phyloP scores from a whole-genome alignment of 2,797 vertebrate genomes.

The Halcyon badia region DNA sequence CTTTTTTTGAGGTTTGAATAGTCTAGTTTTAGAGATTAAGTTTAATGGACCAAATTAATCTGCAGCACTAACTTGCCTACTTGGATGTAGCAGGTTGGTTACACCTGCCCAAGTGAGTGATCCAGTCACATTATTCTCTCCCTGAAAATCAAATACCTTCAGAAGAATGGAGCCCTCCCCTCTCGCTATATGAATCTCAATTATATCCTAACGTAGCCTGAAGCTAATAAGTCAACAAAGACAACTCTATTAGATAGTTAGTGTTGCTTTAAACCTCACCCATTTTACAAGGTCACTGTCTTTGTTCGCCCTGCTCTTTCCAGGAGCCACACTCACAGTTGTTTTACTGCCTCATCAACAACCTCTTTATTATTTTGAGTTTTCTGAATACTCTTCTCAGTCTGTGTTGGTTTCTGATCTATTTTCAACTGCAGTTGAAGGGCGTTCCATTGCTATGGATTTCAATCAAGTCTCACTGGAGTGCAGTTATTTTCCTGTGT shows the following conservation, averaged over 20 bases:
- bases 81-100: not conserved
- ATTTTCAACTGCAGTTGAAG: not conserved
- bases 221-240: not conserved
- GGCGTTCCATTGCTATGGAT: not conserved
- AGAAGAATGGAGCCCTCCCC: not conserved
- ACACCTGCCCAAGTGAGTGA: not conserved
- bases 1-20: not conserved
- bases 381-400: not conserved
- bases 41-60: not conserved
- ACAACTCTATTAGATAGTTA: not conserved
- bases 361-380: not conserved
- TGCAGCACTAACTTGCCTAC: not conserved
- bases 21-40: not conserved
- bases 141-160: not conserved
- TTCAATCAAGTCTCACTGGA: not conserved
- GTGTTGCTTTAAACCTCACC: not conserved
- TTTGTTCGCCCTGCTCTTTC: not conserved
- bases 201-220: not conserved
- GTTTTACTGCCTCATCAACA: not conserved
- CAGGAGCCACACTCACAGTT: fast-evolving
- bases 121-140: not conserved
- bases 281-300: not conserved
- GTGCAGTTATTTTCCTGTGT: not conserved
- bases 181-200: not conserved
- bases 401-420: not conserved